These are phyloP conservation scores for Lasioglossum marginatum DNA, from an alignment of 2,888 invertebrate species.

Conservation along the genomic window DNA sequence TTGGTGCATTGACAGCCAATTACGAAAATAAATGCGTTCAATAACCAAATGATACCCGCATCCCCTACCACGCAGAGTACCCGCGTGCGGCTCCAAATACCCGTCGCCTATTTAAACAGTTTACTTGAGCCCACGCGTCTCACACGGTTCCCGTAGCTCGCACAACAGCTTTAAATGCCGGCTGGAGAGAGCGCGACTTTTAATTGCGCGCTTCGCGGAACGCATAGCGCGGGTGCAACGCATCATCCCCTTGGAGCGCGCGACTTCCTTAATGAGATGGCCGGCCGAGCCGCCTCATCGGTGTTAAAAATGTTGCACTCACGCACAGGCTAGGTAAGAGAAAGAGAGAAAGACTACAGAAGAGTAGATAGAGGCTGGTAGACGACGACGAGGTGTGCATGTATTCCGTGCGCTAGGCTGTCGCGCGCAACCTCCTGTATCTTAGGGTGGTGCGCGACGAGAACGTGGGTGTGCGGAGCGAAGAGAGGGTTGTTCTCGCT, in stretches of 20 bases:
- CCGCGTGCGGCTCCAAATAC: not conserved
- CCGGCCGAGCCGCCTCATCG: slow-evolving; percentile 65
- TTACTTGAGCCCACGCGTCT: slow-evolving; percentile 24
- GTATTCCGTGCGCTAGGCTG: slow-evolving; percentile 62
- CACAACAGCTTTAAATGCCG: slow-evolving; percentile 47
- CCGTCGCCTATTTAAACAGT: slow-evolving; percentile 19
- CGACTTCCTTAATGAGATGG: slow-evolving; percentile 69
- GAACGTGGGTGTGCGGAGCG: not conserved
- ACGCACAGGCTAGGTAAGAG: slow-evolving; percentile 24
- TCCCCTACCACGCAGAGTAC: not conserved
- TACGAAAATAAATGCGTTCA: not conserved
- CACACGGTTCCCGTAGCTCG: slow-evolving; percentile 7
- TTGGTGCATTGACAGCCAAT: not conserved
- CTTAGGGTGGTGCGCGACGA: slow-evolving; percentile 27
- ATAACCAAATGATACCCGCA: not conserved
- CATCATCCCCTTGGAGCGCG: slow-evolving; percentile 21
- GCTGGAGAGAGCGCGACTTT: slow-evolving; percentile 54
- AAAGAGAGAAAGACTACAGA: not conserved
- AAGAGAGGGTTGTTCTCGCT: slow-evolving; percentile 47
- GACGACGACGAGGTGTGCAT: slow-evolving; percentile 45
- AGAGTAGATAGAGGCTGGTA: slow-evolving; percentile 26
- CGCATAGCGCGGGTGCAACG: slow-evolving; percentile 44
- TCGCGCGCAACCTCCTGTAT: slow-evolving; percentile 57
- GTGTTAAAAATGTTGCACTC: slow-evolving; percentile 69
- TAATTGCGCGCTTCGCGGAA: slow-evolving; percentile 62